These are phyloP conservation scores for Borostomias antarcticus DNA, from an alignment of 2,797 vertebrate genomes.

Conservation along the genomic window DNA sequence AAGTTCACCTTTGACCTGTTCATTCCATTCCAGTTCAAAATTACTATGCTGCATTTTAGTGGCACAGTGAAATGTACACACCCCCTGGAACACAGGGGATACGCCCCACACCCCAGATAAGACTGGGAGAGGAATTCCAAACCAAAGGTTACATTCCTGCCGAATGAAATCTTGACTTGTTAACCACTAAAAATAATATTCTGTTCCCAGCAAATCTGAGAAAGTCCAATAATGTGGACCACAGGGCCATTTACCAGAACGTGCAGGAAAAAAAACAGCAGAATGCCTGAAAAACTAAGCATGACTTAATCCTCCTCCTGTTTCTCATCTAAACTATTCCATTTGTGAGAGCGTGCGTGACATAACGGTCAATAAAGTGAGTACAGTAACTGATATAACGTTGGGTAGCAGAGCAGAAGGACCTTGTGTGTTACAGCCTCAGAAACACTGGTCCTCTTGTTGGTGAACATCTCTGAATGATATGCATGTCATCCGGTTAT, in stretches of 20 bases:
- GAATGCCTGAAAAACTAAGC: no score
- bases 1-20: slow-evolving; percentile 70
- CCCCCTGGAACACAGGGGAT: slow-evolving; percentile 22
- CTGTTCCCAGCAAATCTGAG: no score
- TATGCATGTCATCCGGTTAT: no score
- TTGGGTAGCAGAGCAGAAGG: slow-evolving; percentile 17
- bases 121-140: neutral
- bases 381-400: slow-evolving; percentile 11
- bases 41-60: slow-evolving; percentile 56
- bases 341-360: neutral
- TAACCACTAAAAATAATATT: no score
- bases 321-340: no score
- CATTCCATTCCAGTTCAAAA: slow-evolving; percentile 70
- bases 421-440: no score
- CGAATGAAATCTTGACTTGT: no score
- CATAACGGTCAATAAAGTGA: neutral
- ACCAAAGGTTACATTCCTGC: slow-evolving; percentile 18
- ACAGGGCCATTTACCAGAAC: no score
- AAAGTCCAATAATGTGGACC: no score
- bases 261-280: no score
- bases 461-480: neutral
- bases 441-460: neutral
- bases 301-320: no score
- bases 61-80: no score
- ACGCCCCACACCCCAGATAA: slow-evolving; percentile 10